phyloP scores from a whole-genome alignment of 2,888 invertebrate genomes.

The Poecilus cupreus region DNA sequence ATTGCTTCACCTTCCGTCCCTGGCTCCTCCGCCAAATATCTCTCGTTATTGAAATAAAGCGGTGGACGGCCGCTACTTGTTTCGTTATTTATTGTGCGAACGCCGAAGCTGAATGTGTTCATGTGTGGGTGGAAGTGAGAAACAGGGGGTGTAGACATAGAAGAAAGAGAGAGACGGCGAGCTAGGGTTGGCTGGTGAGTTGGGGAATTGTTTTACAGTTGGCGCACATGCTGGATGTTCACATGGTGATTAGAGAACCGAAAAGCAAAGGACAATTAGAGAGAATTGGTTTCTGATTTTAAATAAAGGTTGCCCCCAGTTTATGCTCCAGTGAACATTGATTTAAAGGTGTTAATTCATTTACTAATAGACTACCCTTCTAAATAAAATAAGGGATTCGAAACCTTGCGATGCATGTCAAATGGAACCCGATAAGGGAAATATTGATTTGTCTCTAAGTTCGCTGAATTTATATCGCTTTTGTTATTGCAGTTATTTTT shows the following conservation, averaged over 20 bases:
- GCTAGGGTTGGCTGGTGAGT: neutral
- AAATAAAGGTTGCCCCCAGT: slow-evolving; percentile 7
- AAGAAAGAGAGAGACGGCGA: neutral
- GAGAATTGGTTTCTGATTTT: slow-evolving; percentile 41
- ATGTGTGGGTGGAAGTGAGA: slow-evolving; percentile 4
- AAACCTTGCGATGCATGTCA: neutral
- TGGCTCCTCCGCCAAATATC: slow-evolving; percentile 2
- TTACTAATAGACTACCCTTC: slow-evolving; percentile 23
- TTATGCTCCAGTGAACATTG: neutral
- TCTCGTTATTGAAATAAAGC: slow-evolving; percentile 44
- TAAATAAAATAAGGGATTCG: neutral
- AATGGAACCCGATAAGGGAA: neutral
- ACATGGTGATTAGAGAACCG: slow-evolving; percentile 45
- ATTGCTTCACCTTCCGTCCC: neutral
- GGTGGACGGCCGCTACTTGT: neutral
- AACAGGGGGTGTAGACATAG: neutral
- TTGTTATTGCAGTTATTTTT: no score
- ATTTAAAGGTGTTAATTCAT: slow-evolving; percentile 13
- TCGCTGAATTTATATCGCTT: no score
- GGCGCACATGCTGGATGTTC: slow-evolving; percentile 41
- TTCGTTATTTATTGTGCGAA: neutral
- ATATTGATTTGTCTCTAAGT: no score
- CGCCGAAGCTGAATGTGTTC: neutral
- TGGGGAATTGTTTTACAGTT: slow-evolving; percentile 36
- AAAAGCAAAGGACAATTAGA: slow-evolving; percentile 42